Base-by-base conservation (phyloP, 2,113 vertebrate species). In the Cyanoderma ruficeps region DNA sequence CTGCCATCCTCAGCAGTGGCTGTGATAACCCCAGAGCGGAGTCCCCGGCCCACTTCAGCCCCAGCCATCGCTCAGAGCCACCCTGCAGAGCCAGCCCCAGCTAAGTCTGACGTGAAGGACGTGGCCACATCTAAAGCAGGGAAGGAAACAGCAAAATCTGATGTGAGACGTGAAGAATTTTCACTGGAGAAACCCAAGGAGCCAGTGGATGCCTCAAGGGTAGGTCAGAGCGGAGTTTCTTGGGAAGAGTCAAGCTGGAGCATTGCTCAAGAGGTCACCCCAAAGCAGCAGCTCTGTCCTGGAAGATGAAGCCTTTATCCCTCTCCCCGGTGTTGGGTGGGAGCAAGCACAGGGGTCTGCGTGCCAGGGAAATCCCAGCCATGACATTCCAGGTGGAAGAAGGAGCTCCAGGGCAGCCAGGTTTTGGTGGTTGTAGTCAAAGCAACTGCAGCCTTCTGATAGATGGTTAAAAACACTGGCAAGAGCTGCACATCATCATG, bases 21-120 rank as follows among this genome's bases (percentile, higher is more conserved):
- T 5, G 98, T 97, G 19, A 98, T 98, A 42, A 99, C 99, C 47
- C 98, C 99, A 1, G 99, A 99, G 94, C 98, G 98, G 95, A 99
- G 98, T 49, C 98, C 98, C 17, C 98, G 99, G 60, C 99, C 99
- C 15, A 99, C 99, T 87, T 99, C 99, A 19, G 99, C 99, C 30
- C 99, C 99, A 0, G 97, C 99, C 92, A 99, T 99, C 89, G 98
- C 98, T 50, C 98, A 98, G 11, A 98, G 98, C 88, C 99, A 98
- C 53, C 93, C 97, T 4, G 97, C 98, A 23, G 98, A 99, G 55
- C 95, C 96, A 1, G 72, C 68, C 25, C 93, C 98, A 12, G 97
- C 96, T 1, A 94, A 98, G 49, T 87, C 97, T 1, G 74, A 25
- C 1, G 13, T 46, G 55, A 98, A 96, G 90, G 96, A 96, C 0